Evolutionary conservation across 1,140 invertebrate genomes (phyloP).

Genomic region (Papilio machaon): DNA sequence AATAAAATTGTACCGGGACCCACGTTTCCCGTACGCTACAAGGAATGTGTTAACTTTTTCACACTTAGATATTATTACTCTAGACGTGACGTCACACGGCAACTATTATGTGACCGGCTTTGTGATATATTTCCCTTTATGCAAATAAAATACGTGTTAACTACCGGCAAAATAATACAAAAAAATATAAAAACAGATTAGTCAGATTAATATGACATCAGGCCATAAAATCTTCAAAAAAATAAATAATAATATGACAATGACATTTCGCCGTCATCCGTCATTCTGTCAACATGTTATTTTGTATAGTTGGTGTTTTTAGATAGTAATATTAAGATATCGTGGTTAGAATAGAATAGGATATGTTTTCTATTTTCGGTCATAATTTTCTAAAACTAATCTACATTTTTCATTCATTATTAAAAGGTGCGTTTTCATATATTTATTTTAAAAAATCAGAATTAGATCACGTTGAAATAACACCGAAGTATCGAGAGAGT

Average conservation of each 20-base stretch:
- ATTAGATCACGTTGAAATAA: slow-evolving; percentile 10
- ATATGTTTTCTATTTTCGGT: neutral
- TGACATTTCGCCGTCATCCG: neutral
- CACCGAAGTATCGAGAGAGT: neutral
- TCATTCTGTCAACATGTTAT: neutral
- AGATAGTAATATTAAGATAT: neutral
- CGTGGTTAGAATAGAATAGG: neutral
- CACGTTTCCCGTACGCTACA: slow-evolving; percentile 15
- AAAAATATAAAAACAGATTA: no score
- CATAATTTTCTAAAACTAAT: neutral
- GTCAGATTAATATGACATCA: no score
- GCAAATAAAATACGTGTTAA: neutral
- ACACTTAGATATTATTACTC: slow-evolving; percentile 25
- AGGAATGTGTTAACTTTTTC: slow-evolving; percentile 28
- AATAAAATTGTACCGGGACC: slow-evolving; percentile 23
- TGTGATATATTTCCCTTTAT: neutral
- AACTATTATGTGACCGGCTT: slow-evolving; percentile 11
- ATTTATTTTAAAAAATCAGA: neutral
- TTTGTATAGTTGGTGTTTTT: neutral
- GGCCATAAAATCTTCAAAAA: no score
- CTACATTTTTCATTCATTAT: neutral
- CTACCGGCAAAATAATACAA: no score
- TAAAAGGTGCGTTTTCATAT: neutral
- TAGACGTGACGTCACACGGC: slow-evolving; percentile 10
- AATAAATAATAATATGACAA: no score